Evolutionary conservation across 2,797 vertebrate species (phyloP), one percentile per base, ranked within the genome.

Genomic region (Epinephelus coioides): DNA sequence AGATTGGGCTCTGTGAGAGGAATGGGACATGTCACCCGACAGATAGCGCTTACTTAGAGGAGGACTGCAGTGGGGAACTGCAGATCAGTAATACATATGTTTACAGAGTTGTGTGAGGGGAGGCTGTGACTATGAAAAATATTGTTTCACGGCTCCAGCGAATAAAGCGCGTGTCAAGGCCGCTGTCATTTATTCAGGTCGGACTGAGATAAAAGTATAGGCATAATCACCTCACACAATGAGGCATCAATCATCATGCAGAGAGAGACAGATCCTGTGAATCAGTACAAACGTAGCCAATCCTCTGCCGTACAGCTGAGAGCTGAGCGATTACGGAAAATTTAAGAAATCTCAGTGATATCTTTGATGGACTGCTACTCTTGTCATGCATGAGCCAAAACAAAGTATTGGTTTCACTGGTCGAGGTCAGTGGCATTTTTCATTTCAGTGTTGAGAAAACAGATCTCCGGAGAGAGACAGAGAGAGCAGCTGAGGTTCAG

Each of bases 311-410:
- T 15, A 53, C 21, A 21, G 46, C 65, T 5, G 50, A 69, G 54
- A 63, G 78, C 69, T 1, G 23, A 77, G 72, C 50, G 66, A 80
- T 81, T 79, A 85, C 8, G 50, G 62, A 72, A 77, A 73, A 78
- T 81, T 76, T 60, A 55, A 87, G 88, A 80, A 67, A 86, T 73
- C 13, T 57, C 11, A 79, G 80, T 79, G 81, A 88, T 73, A 73
- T 76, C 43, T 79, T 56, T 79, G 84, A 89, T 21, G 61, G 78
- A 82, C 75, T 67, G 73, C 51, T 43, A 60, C 12, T 67, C 60
- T 27, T 46, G 59, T 78, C 50, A 46, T 13, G 25, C 17, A 1
- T 2, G 78, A 65, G 77, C 83, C 85, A 90, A 91, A 83, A 76
- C 59, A 81, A 89, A 91, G 74, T 77, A 10, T 12, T 2, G 76